Conservation (phyloP, 2,113 vertebrate genomes). For the Xenotilapia leptura region DNA sequence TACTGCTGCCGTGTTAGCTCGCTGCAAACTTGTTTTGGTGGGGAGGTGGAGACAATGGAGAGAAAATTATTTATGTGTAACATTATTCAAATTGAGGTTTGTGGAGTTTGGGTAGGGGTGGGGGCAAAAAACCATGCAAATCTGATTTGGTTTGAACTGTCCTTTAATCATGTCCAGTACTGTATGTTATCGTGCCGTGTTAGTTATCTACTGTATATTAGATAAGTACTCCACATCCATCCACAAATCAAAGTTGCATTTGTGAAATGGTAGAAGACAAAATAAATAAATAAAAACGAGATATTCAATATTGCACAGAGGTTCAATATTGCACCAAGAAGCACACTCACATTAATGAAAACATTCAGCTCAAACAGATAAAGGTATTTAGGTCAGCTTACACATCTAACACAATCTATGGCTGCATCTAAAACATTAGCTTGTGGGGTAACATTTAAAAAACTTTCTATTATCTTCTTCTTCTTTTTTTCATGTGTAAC, state of each 20-base stretch:
- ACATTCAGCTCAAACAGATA: constrained; percentile 36
- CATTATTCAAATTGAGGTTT: not conserved
- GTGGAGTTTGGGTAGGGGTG: not conserved
- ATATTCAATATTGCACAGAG: constrained; percentile 34
- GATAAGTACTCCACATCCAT: not conserved
- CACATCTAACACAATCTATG: not conserved
- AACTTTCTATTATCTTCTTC: not conserved
- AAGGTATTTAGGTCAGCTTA: not conserved
- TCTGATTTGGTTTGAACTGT: not conserved
- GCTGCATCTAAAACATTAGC: not conserved
- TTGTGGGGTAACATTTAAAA: not conserved
- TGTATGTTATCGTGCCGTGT: not conserved
- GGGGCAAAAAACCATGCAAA: not conserved
- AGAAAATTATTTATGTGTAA: fast-evolving
- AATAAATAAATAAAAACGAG: not conserved
- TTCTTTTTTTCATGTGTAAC: not conserved
- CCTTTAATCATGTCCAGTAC: not conserved
- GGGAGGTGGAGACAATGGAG: not conserved
- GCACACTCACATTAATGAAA: constrained; percentile 29
- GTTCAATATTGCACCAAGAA: constrained; percentile 48
- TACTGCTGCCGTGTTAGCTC: not conserved
- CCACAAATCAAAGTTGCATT: not conserved
- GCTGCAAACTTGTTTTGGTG: fast-evolving
- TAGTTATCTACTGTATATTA: not conserved
- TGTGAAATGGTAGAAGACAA: not conserved